phyloP scores from a whole-genome alignment of 2,888 invertebrate species.

The Drosophila maculinotata region DNA sequence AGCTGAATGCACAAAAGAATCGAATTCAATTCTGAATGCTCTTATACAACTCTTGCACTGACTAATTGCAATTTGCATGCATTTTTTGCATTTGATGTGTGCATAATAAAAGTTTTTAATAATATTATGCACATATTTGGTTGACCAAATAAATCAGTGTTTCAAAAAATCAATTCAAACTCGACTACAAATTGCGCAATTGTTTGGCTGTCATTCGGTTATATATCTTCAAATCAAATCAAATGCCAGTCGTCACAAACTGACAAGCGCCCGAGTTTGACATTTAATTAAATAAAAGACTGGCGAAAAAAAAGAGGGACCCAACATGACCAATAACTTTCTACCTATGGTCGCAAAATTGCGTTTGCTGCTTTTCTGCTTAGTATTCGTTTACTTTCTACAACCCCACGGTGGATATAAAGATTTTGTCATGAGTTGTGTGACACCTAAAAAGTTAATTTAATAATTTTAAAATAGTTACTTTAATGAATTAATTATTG shows the following conservation, averaged over 20 bases:
- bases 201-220: constrained; percentile 30
- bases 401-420: not conserved
- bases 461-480: too few relatives aligned
- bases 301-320: constrained; percentile 20
- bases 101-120: too few relatives aligned
- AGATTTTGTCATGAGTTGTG: not conserved
- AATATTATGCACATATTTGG: not conserved
- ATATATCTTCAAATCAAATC: constrained; percentile 46
- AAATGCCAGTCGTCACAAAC: constrained; percentile 48
- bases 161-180: constrained; percentile 3
- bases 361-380: constrained; percentile 34
- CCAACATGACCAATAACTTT: constrained; percentile 57
- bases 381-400: constrained; percentile 26
- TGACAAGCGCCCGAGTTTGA: constrained; percentile 54
- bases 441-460: too few relatives aligned
- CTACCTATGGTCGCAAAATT: constrained; percentile 44
- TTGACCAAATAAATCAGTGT: not conserved
- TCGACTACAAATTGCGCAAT: constrained; percentile 40
- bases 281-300: constrained; percentile 76
- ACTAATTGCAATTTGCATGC: not conserved
- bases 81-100: not conserved
- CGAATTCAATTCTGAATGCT: not conserved
- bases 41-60: not conserved
- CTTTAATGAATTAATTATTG: too few relatives aligned
- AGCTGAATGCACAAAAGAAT: not conserved